Evolutionary conservation across 2,113 vertebrate species (phyloP).

Genomic region (Macroglossus sobrinus): DNA sequence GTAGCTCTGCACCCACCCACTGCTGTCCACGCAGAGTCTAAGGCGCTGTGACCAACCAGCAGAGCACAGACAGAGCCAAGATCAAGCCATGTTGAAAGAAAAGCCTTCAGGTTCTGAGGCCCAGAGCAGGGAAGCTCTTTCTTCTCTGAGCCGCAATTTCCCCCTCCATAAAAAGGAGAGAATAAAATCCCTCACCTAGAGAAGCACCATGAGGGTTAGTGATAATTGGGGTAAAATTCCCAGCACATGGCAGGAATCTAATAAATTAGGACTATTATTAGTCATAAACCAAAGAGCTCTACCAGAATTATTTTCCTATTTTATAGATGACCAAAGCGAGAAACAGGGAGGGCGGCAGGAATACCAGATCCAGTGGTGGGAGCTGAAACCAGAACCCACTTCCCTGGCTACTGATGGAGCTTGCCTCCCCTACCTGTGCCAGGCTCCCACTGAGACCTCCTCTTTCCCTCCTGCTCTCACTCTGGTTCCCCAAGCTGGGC

Average conservation of each 20-base stretch:
- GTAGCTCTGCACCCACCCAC: not conserved
- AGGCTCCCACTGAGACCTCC: not conserved
- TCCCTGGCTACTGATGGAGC: not conserved
- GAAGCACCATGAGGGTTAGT: not conserved
- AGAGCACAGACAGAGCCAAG: not conserved
- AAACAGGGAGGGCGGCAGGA: accelerated
- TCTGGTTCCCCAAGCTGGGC: not conserved
- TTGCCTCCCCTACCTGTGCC: not conserved
- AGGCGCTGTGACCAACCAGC: not conserved
- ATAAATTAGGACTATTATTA: not conserved
- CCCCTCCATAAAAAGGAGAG: not conserved
- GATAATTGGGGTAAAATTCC: not conserved
- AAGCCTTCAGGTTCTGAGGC: not conserved
- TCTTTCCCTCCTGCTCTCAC: not conserved
- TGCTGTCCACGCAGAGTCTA: not conserved
- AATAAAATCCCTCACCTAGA: not conserved
- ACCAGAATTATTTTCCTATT: not conserved
- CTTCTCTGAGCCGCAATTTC: not conserved
- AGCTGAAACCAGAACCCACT: not conserved
- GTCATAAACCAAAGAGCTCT: not conserved
- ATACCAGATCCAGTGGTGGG: accelerated
- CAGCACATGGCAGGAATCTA: not conserved
- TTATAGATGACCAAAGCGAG: not conserved
- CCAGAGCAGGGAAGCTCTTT: not conserved
- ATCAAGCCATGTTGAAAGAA: not conserved